Percentiles rank a stretch among this genome's conserved stretches.
phyloP scores from a whole-genome alignment of 2,797 vertebrate genomes.

The Sebastiscus albofasciatus region DNA sequence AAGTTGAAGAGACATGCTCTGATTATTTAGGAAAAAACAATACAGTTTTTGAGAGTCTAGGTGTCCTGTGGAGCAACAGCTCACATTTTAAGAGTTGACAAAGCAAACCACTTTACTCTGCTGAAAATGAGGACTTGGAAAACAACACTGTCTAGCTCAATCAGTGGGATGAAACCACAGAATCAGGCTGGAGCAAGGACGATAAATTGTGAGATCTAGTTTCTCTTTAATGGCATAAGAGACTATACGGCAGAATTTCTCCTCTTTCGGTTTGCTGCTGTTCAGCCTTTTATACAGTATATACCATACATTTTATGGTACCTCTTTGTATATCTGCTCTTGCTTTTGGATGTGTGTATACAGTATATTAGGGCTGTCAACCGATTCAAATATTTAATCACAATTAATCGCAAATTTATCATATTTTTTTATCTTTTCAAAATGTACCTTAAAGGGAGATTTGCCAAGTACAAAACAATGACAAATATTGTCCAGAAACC shows the following conservation, averaged over 20 bases:
- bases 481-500: no score
- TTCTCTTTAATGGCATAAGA: background rate
- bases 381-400: no score
- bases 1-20: background rate
- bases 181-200: slow-evolving; percentile 1
- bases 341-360: background rate
- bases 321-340: background rate
- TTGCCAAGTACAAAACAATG: no score
- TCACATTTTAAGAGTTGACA: slow-evolving; percentile 5
- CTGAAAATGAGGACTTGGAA: slow-evolving; percentile 19
- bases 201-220: background rate
- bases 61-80: slow-evolving; percentile 14
- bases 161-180: background rate
- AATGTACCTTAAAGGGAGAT: no score
- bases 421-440: no score
- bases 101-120: background rate
- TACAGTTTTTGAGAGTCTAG: background rate
- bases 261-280: no score
- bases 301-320: background rate
- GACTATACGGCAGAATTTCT: background rate
- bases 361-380: no score
- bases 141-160: background rate
- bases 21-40: slow-evolving; percentile 3
- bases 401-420: no score
- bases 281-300: no score